Evolutionary conservation across 1,140 invertebrate species (phyloP).

Genomic region (Drosophila yakuba): DNA sequence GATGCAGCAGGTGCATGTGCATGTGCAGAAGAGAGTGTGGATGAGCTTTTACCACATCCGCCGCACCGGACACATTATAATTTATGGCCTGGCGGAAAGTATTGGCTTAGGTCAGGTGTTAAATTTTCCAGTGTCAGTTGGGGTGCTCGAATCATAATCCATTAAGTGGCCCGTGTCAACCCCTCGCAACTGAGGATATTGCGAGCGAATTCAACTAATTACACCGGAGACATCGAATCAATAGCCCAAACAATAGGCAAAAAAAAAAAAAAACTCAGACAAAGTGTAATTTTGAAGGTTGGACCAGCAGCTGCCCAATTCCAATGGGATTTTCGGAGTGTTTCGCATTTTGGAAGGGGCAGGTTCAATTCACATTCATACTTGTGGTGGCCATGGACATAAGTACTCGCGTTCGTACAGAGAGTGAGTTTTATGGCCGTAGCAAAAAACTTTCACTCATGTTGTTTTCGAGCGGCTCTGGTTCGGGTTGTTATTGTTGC

Average conservation of each 20-base stretch:
- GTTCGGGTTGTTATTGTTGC: slow-evolving; percentile 39
- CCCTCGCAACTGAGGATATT: slow-evolving; percentile 31
- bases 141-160: slow-evolving; percentile 48
- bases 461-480: slow-evolving; percentile 57
- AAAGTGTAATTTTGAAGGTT: slow-evolving; percentile 45
- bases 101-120: slow-evolving; percentile 52
- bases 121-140: slow-evolving; percentile 32
- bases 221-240: slow-evolving; percentile 40
- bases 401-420: slow-evolving; percentile 19
- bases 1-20: slow-evolving; percentile 31
- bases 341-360: slow-evolving; percentile 15
- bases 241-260: slow-evolving; percentile 34
- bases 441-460: slow-evolving; percentile 73
- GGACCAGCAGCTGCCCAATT: slow-evolving; percentile 43
- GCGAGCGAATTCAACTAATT: slow-evolving; percentile 67
- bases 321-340: slow-evolving; percentile 50
- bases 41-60: slow-evolving; percentile 44
- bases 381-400: slow-evolving; percentile 48
- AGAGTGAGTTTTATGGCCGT: slow-evolving; percentile 39
- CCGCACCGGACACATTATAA: slow-evolving; percentile 51
- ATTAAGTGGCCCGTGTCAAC: slow-evolving; percentile 58
- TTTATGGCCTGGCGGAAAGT: slow-evolving; percentile 36
- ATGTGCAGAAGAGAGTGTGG: slow-evolving; percentile 5
- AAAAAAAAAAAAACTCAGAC: slow-evolving; percentile 42
- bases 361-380: slow-evolving; percentile 52